Conservation (phyloP, 2,888 invertebrate genomes). For the Acanthosepion pharaonis region DNA sequence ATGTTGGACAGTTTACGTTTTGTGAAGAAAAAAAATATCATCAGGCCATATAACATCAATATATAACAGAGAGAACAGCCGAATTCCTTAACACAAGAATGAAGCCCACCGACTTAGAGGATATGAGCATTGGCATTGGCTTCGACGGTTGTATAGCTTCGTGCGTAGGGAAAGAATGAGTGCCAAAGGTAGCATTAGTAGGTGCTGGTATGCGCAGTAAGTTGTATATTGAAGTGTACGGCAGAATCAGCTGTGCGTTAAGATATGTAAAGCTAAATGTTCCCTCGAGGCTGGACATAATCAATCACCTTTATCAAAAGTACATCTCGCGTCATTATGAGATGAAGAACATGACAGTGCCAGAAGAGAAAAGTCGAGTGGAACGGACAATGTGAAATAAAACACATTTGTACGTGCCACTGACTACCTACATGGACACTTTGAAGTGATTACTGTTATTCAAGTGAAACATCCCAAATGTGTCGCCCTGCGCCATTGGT, state of each 20-base stretch:
- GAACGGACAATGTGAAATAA: conserved; percentile 1
- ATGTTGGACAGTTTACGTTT: too few species aligned
- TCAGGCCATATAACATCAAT: too few species aligned
- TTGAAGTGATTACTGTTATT: conserved; percentile 6
- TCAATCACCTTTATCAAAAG: conserved; percentile 22
- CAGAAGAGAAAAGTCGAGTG: background rate
- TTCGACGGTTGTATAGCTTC: background rate
- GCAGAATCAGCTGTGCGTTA: background rate
- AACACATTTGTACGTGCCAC: conserved; percentile 33
- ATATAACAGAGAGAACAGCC: too few species aligned
- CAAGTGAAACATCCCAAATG: background rate
- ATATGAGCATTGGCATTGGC: background rate
- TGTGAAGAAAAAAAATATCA: too few species aligned
- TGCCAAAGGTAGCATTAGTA: background rate
- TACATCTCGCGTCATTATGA: conserved; percentile 6
- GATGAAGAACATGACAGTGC: background rate
- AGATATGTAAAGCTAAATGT: conserved; percentile 33
- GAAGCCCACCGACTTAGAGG: background rate
- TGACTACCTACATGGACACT: background rate
- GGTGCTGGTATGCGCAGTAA: conserved; percentile 14
- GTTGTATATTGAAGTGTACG: background rate
- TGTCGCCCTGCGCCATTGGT: background rate
- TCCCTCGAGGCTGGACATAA: background rate
- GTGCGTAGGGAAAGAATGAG: background rate
- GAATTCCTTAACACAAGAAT: too few species aligned